Conservation (phyloP, 2,797 vertebrate species). For the Enteromius viviparus region DNA sequence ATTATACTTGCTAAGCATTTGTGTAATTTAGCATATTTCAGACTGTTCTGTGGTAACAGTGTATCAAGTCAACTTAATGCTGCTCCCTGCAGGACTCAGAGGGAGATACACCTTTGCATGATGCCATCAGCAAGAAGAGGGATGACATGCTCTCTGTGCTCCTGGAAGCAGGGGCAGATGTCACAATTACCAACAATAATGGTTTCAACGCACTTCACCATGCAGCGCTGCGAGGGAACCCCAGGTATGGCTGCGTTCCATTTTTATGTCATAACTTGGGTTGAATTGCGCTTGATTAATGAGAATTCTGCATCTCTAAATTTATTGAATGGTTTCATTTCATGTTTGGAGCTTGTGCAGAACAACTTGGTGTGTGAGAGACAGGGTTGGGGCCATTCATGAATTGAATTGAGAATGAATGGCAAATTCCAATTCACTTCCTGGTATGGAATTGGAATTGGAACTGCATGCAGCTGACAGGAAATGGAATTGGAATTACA, state of each 20-base stretch:
- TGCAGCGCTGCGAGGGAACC: conserved; percentile 95
- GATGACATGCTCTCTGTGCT: conserved; percentile 98
- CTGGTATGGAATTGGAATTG: too few relatives aligned
- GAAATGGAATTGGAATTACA: too few relatives aligned
- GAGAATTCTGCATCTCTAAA: background rate
- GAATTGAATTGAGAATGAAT: too few relatives aligned
- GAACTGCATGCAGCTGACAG: too few relatives aligned
- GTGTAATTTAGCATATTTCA: conserved; percentile 12
- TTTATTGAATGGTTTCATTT: background rate
- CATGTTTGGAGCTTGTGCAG: background rate
- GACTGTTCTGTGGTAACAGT: background rate
- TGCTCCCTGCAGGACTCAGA: conserved; percentile 88
- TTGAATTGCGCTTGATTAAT: background rate
- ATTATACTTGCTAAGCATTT: background rate
- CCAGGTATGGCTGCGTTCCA: conserved; percentile 83
- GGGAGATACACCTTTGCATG: conserved; percentile 98
- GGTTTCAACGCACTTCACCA: conserved; percentile 98
- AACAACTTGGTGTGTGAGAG: background rate
- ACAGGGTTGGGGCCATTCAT: too few relatives aligned
- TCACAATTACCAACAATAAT: conserved; percentile 99
- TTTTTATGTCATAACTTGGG: background rate
- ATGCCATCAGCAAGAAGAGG: conserved; percentile 98
- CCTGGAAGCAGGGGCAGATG: conserved; percentile 95
- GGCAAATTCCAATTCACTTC: too few relatives aligned
- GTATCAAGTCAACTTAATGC: conserved; percentile 5